These are phyloP conservation scores for Caenorhabditis remanei DNA, from an alignment of 1,140 invertebrate genomes.

Conservation along the genomic window DNA sequence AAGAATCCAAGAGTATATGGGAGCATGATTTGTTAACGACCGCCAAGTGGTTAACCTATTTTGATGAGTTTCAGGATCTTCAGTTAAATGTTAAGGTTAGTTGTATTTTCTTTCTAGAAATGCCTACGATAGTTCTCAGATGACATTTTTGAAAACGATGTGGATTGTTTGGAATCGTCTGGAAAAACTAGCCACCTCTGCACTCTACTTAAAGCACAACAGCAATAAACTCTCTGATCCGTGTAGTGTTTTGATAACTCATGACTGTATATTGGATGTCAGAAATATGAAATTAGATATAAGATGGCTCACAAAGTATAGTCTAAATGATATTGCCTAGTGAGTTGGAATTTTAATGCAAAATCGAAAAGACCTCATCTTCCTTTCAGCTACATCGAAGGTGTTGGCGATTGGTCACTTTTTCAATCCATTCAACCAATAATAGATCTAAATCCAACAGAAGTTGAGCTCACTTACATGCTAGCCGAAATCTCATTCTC, in stretches of 20 bases:
- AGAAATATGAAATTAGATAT: slow-evolving; percentile 11
- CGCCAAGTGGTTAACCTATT: slow-evolving; percentile 9
- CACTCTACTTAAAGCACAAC: background rate
- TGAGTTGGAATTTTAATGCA: background rate
- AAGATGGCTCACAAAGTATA: background rate
- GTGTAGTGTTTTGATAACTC: background rate
- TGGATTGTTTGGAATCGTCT: background rate
- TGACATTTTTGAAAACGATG: background rate
- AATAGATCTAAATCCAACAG: background rate
- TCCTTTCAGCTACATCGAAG: background rate
- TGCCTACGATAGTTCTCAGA: background rate
- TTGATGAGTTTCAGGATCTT: slow-evolving; percentile 17
- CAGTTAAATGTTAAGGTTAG: background rate
- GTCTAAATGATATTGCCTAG: background rate
- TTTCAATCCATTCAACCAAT: background rate
- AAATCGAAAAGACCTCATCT: background rate
- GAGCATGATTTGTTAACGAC: background rate
- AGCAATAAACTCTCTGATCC: background rate
- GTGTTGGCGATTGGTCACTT: background rate
- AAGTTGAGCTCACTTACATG: slow-evolving; percentile 15
- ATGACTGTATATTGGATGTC: background rate
- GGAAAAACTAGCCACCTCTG: background rate
- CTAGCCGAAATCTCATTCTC: slow-evolving; percentile 8
- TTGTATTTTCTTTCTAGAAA: background rate
- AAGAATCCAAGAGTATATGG: slow-evolving; percentile 11